Evolutionary conservation across 2,113 vertebrate species (phyloP).

Genomic region (Grantiella picta): DNA sequence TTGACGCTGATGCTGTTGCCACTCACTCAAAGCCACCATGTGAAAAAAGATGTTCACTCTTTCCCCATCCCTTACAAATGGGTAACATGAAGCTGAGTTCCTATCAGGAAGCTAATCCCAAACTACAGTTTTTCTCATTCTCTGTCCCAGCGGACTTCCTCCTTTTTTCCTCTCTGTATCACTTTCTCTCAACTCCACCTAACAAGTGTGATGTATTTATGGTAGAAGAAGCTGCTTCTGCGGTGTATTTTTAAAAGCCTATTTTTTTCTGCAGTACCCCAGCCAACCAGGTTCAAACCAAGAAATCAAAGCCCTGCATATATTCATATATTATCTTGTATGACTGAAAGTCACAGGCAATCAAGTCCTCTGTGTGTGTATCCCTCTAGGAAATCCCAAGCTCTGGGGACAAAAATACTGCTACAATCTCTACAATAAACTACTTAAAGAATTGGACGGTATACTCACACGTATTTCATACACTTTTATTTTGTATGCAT

Average conservation of each 20-base stretch:
- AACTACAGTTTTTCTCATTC: neutral
- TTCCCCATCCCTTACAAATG: neutral
- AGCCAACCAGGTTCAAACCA: neutral
- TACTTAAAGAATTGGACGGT: neutral
- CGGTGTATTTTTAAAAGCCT: neutral
- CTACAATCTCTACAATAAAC: neutral
- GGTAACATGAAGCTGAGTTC: neutral
- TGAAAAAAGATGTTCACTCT: neutral
- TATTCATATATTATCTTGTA: neutral
- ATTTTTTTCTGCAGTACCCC: neutral
- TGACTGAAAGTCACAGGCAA: neutral
- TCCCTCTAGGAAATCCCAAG: neutral
- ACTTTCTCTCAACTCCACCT: neutral
- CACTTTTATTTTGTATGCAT: neutral
- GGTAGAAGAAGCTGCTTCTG: neutral
- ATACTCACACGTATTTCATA: neutral
- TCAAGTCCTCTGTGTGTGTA: fast-evolving
- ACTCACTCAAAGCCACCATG: neutral
- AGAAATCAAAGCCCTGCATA: neutral
- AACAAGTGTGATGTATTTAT: neutral
- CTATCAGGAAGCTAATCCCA: neutral
- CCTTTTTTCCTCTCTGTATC: neutral
- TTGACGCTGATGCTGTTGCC: neutral
- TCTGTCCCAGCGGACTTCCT: neutral
- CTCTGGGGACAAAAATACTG: neutral